phyloP scores from a whole-genome alignment of 2,888 invertebrate genomes.

The Cantharis flavilabris region DNA sequence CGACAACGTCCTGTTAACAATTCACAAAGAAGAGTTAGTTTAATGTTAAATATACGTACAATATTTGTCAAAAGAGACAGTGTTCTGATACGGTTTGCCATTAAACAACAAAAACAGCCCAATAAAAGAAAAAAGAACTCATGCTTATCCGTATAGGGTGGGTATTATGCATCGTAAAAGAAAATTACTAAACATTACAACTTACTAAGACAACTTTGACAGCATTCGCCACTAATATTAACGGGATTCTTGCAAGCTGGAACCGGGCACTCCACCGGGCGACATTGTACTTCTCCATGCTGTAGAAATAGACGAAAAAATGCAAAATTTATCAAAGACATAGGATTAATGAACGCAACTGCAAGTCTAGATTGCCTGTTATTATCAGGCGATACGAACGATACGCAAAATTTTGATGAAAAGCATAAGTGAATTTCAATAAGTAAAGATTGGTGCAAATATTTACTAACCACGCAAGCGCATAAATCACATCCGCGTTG shows the following conservation, averaged over 20 bases:
- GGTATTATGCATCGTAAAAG: not conserved
- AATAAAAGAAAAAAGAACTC: not conserved
- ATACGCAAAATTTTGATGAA: constrained; percentile 18
- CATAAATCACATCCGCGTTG: constrained; percentile 84
- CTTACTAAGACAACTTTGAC: constrained; percentile 86
- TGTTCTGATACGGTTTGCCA: not conserved
- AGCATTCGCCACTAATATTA: constrained; percentile 78
- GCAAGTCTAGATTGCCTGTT: constrained; percentile 23
- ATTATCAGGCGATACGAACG: constrained; percentile 7
- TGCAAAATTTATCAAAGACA: constrained; percentile 10
- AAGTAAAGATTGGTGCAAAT: constrained; percentile 9
- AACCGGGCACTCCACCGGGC: constrained; percentile 78
- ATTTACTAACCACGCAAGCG: constrained; percentile 76
- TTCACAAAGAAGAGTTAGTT: not conserved
- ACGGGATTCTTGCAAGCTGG: constrained; percentile 82
- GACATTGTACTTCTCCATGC: constrained; percentile 86
- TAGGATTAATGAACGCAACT: constrained; percentile 23
- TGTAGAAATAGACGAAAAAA: constrained; percentile 50
- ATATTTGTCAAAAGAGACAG: not conserved
- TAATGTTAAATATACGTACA: not conserved
- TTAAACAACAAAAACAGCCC: not conserved
- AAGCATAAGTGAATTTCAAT: not conserved
- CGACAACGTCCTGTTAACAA: constrained; percentile 48
- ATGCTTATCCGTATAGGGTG: not conserved
- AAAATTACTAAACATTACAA: constrained; percentile 36